phyloP scores from a whole-genome alignment of 2,888 invertebrate species.

The Leptinotarsa peninsularis region DNA sequence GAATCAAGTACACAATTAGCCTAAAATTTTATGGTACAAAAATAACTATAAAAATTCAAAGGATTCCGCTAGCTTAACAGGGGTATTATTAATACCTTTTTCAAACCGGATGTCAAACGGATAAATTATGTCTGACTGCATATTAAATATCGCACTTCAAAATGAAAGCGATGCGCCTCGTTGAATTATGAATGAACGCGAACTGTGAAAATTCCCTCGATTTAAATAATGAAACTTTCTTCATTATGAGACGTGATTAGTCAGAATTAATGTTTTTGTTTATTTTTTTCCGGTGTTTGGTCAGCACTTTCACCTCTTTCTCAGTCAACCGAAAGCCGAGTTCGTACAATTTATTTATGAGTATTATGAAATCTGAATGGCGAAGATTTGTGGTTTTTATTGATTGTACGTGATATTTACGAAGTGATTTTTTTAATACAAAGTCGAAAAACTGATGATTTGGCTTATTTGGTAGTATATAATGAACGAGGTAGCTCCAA shows the following conservation, averaged over 20 bases:
- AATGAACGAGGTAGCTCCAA: too few relatives aligned
- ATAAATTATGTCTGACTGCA: not conserved
- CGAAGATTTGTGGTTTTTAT: not conserved
- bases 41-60: too few relatives aligned
- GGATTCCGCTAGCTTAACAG: too few relatives aligned
- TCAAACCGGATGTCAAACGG: not conserved
- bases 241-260: slow-evolving; percentile 4
- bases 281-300: not conserved
- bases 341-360: not conserved
- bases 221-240: not conserved
- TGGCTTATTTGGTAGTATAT: not conserved
- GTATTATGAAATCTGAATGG: not conserved
- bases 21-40: too few relatives aligned
- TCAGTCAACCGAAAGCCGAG: not conserved
- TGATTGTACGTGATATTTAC: not conserved
- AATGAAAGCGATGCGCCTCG: not conserved
- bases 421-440: not conserved
- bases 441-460: not conserved
- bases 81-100: not conserved
- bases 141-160: not conserved
- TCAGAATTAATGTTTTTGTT: slow-evolving; percentile 1
- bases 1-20: too few relatives aligned
- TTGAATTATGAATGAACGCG: not conserved
- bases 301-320: slow-evolving; percentile 4
- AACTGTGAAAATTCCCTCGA: not conserved